Conservation (phyloP, 2,888 invertebrate species). For the Caradrina kadenii region DNA sequence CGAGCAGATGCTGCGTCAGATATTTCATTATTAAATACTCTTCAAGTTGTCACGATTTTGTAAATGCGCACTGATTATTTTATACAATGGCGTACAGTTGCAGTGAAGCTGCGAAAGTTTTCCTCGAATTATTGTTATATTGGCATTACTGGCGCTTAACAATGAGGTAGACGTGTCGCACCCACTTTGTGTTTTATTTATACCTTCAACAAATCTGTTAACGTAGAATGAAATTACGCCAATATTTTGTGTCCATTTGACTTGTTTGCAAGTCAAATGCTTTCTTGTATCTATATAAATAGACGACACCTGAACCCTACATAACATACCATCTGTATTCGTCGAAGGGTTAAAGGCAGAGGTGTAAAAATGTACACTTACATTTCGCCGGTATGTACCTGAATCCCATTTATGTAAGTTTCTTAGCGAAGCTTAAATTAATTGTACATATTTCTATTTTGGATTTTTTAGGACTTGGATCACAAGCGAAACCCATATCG, state of each 20-base stretch:
- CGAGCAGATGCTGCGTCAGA: slow-evolving; percentile 59
- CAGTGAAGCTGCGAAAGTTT: slow-evolving; percentile 37
- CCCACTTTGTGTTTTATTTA: slow-evolving; percentile 23
- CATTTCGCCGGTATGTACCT: too few relatives aligned
- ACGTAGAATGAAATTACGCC: not conserved
- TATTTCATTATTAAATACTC: slow-evolving; percentile 63
- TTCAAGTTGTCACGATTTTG: slow-evolving; percentile 56
- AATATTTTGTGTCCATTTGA: not conserved
- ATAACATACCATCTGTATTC: too few relatives aligned
- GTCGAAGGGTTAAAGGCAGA: too few relatives aligned
- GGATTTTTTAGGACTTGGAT: too few relatives aligned
- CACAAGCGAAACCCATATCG: too few relatives aligned
- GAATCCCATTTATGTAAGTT: not conserved
- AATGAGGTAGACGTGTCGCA: not conserved
- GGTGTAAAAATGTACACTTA: too few relatives aligned
- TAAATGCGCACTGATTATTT: slow-evolving; percentile 60
- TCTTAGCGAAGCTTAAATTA: not conserved
- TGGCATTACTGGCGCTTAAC: not conserved
- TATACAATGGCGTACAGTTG: slow-evolving; percentile 39
- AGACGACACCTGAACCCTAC: not conserved
- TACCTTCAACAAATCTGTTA: slow-evolving; percentile 24
- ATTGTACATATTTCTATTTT: too few relatives aligned
- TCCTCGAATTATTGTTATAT: slow-evolving; percentile 30
- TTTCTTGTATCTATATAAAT: not conserved
- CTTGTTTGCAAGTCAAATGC: too few relatives aligned